Base-by-base conservation (phyloP, 1,140 invertebrate species). In the Aphelinus atriplicis region DNA sequence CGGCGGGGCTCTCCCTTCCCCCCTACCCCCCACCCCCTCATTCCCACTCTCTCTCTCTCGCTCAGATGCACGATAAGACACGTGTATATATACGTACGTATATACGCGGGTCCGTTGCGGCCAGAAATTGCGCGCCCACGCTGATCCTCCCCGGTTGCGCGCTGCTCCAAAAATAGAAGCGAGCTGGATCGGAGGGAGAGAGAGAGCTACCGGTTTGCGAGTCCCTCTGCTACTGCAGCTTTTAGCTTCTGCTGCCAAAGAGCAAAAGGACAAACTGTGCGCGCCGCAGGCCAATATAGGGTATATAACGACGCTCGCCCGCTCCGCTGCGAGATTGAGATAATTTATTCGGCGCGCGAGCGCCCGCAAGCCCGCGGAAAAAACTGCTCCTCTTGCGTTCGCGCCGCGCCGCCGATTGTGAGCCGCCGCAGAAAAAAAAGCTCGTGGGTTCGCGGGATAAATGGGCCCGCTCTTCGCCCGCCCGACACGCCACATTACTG, bases 141-240 rank as follows among this genome's bases (percentile, higher is more conserved):
- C 73, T 10, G 4, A 7, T 0, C 26, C 76, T 67, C 79, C 80
- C 78, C 83, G 78, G 80, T 82, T 82, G 83, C 82, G 80, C 80
- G 78, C 81, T 80, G 76, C 81, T 82, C 82, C 85, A 85, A 86
- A 86, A 83, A 85, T 85, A 84, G 75, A 75, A 73, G 75, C 77
- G 26, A 26, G 77, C 65, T 77, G 70, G 80, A 78, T 60, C 51
- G 9, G 4, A 6, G 9, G 51, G 4, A 53, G 51, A 53, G 4
- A 83, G 81, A 78, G 81, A 80, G 84, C 84, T 86, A 85, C 85
- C 81, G 84, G 84, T 86, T 85, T 85, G 82, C 81, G 84, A 85
- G 50, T 7, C 48, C 50, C 50, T 71, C 60, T 57, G 46, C 45
- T n/a, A 26, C 68, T 53, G 51, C 56, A 53, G 51, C 62, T 55